Evolutionary conservation across 2,113 vertebrate species (phyloP), one percentile per base, ranked within the genome.

Genomic region (Aptenodytes patagonicus): DNA sequence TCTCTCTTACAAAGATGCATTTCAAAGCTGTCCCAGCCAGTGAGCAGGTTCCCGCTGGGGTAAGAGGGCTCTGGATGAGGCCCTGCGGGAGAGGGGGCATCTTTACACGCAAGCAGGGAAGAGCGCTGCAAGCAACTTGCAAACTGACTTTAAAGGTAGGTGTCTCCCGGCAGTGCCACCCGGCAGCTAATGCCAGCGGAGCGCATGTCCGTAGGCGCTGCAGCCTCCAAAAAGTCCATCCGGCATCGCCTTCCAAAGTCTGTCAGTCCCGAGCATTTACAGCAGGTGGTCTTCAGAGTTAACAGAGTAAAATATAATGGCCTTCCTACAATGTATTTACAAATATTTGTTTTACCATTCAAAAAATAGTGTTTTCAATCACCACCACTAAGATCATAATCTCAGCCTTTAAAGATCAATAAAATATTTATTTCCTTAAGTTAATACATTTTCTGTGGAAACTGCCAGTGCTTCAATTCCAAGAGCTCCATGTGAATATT

Each of bases 131-230:
- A 42, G 16, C 3, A 4, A 0, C 24, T 38, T 40, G 55, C n/a
- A 36, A 71, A 68, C 4, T 38, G 68, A 57, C 19, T 81, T 31
- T 14, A 29, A 72, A 92, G 36, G 40, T 13, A 13, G 6, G 55
- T 22, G 17, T 25, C 46, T 73, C 36, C 36, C 24, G 65, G 71
- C 64, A 89, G 29, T 9, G 20, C 55, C 72, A 72, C 24, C n/a
- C 8, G 1, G 54, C 76, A 89, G 40, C 36, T 64, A 54, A 2
- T 6, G 60, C 17, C 46, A 49, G 36, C 3, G 1, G 20, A 68
- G 10, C 1, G 0, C 0, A 0, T 15, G 13, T 13, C 68, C 2
- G 0, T 32, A 16, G 52, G 36, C 2, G 0, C 38, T 65, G 17
- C 52, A 65, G 47, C 19, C 69, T 76, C 26, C 36, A 49, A 24